Conservation (phyloP, 2,113 vertebrate species). For the Aix galericulata region DNA sequence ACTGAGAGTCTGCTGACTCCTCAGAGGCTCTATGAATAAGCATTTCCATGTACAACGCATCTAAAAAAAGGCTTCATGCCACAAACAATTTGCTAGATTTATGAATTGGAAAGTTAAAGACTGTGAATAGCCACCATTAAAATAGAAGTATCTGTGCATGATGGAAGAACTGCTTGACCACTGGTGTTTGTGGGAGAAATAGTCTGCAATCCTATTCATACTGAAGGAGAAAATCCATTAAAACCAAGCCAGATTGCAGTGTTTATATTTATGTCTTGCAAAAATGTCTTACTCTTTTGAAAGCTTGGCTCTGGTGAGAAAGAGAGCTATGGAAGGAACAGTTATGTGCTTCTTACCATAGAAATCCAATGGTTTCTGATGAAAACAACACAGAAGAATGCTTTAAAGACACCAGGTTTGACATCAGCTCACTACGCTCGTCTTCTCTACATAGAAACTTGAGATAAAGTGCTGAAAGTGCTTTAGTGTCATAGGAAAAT, state of each 20-base stretch:
- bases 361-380: conserved; percentile 4
- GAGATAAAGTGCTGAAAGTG: background rate
- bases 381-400: background rate
- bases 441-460: background rate
- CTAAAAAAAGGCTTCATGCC: background rate
- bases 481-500: background rate
- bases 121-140: background rate
- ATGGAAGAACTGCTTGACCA: background rate
- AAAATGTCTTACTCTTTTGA: background rate
- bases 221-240: background rate
- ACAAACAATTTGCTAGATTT: background rate
- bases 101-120: background rate
- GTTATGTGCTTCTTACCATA: conserved; percentile 15
- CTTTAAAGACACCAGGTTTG: background rate
- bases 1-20: background rate
- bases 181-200: background rate
- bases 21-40: background rate
- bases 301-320: conserved; percentile 16
- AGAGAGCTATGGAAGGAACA: conserved; percentile 11
- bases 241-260: background rate
- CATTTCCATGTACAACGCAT: background rate
- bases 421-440: background rate
- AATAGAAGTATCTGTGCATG: background rate
- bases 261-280: conserved; percentile 3
- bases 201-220: background rate